phyloP scores from a whole-genome alignment of 2,888 invertebrate species.

The Copidosoma aretas region DNA sequence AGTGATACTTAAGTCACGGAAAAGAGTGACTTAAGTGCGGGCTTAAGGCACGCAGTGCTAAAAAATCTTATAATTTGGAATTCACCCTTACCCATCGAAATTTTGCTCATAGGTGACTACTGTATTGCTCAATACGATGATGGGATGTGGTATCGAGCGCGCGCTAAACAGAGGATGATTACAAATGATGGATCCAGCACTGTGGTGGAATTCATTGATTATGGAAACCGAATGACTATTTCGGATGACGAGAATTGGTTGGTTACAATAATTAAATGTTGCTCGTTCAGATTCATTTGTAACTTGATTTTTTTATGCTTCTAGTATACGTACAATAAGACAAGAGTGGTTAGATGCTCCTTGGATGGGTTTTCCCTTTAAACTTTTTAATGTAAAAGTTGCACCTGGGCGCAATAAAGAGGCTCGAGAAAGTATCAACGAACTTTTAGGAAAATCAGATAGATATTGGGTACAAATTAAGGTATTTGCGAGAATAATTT shows the following conservation, averaged over 20 bases:
- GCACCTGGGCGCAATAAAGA: conserved; percentile 1
- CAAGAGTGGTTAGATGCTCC: conserved; percentile 50
- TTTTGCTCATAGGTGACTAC: conserved; percentile 59
- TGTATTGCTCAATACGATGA: conserved; percentile 74
- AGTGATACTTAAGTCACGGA: no score
- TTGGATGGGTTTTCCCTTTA: conserved; percentile 46
- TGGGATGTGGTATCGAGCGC: conserved; percentile 75
- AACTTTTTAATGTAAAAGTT: conserved; percentile 43
- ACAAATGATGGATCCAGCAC: conserved; percentile 54
- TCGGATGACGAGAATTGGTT: conserved; percentile 57
- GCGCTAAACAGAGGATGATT: not conserved
- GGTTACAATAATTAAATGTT: not conserved
- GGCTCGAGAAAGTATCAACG: not conserved
- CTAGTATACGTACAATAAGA: conserved; percentile 44
- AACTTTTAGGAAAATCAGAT: not conserved
- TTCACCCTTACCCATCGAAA: no score
- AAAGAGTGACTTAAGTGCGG: no score
- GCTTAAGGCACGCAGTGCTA: no score
- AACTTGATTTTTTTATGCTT: conserved; percentile 1
- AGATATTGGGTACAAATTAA: conserved; percentile 22
- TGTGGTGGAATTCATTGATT: conserved; percentile 77
- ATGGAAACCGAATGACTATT: conserved; percentile 66
- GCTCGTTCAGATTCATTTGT: conserved; percentile 4
- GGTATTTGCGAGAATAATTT: conserved; percentile 5
- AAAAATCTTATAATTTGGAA: no score